Evolutionary conservation across 2,797 vertebrate genomes (phyloP).

Genomic region (Dromococcyx pavoninus): DNA sequence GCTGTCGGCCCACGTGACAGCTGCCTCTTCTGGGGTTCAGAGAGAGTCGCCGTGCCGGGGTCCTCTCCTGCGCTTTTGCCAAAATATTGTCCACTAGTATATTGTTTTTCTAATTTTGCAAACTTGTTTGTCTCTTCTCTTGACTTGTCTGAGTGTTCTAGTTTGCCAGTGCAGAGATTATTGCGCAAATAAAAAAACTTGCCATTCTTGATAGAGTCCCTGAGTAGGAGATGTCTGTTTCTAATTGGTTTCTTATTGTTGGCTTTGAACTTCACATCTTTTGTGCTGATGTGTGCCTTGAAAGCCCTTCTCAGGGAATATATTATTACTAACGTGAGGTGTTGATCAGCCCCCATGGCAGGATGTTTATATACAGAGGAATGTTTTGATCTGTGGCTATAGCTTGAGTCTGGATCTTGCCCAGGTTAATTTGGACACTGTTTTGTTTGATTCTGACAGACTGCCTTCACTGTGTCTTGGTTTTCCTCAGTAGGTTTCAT

Average conservation of each 20-base stretch:
- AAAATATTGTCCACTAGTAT: not conserved
- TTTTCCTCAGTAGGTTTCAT: conserved; percentile 26
- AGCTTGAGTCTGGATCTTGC: conserved; percentile 22
- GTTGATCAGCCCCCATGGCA: conserved; percentile 46
- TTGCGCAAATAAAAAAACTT: conserved; percentile 60
- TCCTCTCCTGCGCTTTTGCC: too few species aligned
- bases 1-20: too few species aligned
- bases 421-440: conserved; percentile 22
- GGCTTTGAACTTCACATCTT: conserved; percentile 72
- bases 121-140: conserved; percentile 24
- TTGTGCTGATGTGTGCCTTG: conserved; percentile 58
- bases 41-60: too few species aligned
- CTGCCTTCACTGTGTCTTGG: conserved; percentile 36
- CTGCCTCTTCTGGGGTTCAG: too few species aligned
- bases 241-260: conserved; percentile 75
- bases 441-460: conserved; percentile 56
- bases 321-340: conserved; percentile 62
- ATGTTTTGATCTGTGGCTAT: conserved; percentile 66
- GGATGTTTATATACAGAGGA: conserved; percentile 65
- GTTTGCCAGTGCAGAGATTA: conserved; percentile 41
- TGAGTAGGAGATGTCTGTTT: conserved; percentile 67
- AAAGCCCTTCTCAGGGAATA: conserved; percentile 59
- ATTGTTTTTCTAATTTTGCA: conserved; percentile 21
- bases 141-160: conserved; percentile 23
- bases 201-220: conserved; percentile 48